A percentile compares a stretch with the other conserved stretches of the same genome.
These are phyloP conservation scores for Porites rus DNA, from an alignment of 92 coral and sea anemone species.

Conservation along the genomic window DNA sequence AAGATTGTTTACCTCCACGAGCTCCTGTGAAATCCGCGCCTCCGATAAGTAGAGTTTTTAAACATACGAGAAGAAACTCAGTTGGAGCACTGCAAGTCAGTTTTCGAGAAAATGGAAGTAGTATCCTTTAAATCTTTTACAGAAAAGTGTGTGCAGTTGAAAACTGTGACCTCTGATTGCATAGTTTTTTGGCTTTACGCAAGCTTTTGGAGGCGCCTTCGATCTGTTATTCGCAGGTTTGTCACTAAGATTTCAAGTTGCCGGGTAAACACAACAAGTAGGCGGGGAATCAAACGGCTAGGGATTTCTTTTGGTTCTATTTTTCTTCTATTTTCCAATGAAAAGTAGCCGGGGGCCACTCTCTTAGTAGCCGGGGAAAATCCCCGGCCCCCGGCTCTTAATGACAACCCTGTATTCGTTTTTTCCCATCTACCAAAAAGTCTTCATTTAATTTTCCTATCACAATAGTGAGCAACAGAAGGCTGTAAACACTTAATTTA, in stretches of 20 bases:
- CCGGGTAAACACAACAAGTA: no score
- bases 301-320: no score
- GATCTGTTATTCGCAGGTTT: no score
- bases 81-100: constrained; percentile 93
- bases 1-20: constrained; percentile 93
- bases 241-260: no score
- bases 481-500: neutral
- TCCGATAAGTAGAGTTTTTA: constrained; percentile 97
- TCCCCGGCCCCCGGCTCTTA: no score
- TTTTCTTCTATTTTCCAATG: no score
- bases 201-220: neutral
- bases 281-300: no score
- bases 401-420: no score
- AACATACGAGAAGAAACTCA: constrained; percentile 81
- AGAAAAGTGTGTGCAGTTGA: neutral
- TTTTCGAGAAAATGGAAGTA: constrained; percentile 78
- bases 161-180: neutral
- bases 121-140: constrained; percentile 84
- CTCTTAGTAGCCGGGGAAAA: no score
- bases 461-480: neutral
- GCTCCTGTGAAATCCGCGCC: constrained; percentile 99
- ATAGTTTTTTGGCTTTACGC: neutral
- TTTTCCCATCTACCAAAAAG: neutral
- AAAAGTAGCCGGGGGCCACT: no score
- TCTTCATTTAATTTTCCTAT: neutral